These are phyloP conservation scores for Muntiacus reevesi DNA, from an alignment of 2,113 vertebrate genomes.

Conservation along the genomic window DNA sequence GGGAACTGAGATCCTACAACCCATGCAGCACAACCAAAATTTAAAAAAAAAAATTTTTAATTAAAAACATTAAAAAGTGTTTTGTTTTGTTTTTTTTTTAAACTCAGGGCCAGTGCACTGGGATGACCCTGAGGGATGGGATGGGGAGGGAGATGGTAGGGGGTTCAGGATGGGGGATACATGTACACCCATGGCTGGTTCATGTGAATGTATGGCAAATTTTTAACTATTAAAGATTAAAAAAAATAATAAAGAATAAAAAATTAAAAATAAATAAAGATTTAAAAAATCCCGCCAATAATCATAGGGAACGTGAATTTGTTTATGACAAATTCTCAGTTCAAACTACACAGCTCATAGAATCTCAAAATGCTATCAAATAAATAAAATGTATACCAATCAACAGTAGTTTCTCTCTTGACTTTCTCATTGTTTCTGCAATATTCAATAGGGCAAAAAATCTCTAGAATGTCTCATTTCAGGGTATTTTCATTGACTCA, in stretches of 20 bases:
- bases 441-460: background rate
- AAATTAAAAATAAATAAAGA: no score
- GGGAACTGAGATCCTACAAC: background rate
- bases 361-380: background rate
- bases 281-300: background rate
- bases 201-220: background rate
- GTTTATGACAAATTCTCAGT: background rate
- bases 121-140: background rate
- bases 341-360: background rate
- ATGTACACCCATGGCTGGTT: background rate
- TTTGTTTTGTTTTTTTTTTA: background rate
- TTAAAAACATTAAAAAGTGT: background rate
- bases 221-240: background rate
- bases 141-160: background rate
- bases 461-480: background rate
- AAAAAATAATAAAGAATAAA: background rate
- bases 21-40: background rate
- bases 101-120: background rate
- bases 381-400: background rate
- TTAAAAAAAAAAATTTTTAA: fast-evolving
- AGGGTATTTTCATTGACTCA: background rate
- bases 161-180: background rate
- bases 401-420: background rate
- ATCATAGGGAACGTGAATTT: background rate
- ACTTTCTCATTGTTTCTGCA: background rate